A percentile compares a stretch with the other conserved stretches of the same genome.
Evolutionary conservation across 2,888 invertebrate genomes (phyloP).

Genomic region (Diplolepis rosae): DNA sequence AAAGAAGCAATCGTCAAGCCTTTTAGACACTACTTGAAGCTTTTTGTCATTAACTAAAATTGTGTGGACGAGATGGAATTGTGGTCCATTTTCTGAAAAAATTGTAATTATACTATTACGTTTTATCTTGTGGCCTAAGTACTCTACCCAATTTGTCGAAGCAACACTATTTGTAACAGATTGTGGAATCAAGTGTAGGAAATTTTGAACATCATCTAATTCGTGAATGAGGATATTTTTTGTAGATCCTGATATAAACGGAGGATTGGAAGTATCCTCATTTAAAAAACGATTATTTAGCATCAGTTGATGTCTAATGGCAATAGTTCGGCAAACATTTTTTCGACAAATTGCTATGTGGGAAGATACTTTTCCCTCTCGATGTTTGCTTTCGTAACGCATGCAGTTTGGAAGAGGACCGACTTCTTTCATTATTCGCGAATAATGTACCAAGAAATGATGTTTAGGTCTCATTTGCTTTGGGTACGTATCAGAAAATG

Average conservation of each 20-base stretch:
- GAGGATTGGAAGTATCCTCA: conserved; percentile 2
- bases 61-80: no score
- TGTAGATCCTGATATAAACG: not conserved
- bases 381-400: conserved; percentile 45
- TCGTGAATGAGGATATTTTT: not conserved
- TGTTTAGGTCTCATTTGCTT: conserved; percentile 45
- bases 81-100: no score
- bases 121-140: conserved; percentile 27
- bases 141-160: conserved; percentile 32
- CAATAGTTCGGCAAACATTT: conserved; percentile 41
- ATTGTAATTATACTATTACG: conserved; percentile 36
- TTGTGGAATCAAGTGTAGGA: conserved; percentile 12
- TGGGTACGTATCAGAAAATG: conserved; percentile 32
- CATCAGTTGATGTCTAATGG: conserved; percentile 41
- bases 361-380: conserved; percentile 32
- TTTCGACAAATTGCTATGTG: conserved; percentile 35
- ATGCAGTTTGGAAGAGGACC: conserved; percentile 42
- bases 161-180: not conserved
- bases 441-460: conserved; percentile 48
- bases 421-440: conserved; percentile 31
- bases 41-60: no score
- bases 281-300: conserved; percentile 35
- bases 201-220: not conserved
- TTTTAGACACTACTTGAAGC: no score
- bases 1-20: no score